Base-by-base conservation (phyloP, 1,140 invertebrate species). In the Rhysida immarginata region DNA sequence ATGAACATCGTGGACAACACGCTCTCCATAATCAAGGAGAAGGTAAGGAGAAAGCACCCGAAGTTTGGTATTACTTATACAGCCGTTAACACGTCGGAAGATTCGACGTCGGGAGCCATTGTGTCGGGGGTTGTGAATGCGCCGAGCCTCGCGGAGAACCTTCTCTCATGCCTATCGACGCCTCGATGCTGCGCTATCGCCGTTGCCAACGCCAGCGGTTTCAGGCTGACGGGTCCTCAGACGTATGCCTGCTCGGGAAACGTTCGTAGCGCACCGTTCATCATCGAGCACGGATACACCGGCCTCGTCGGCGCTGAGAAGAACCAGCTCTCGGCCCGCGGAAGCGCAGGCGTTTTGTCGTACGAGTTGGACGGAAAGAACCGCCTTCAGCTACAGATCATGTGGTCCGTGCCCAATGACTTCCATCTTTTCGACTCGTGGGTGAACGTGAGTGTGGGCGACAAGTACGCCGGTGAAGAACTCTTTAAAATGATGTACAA, bases 151-250 rank as follows among this genome's bases (percentile, higher is more conserved):
- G 13, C 49, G 23, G 16, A 3, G 13, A 21, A 51, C 23, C 26
- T 51, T 21, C 49, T 51, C 21, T 20, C 5, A 5, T 5, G 5
- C 21, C 8, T 16, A 46, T 5, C 5, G 8, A 46, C 5, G 5
- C 18, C 49, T 5, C 49, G 49, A 20, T 51, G 49, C 26, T 51
- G 49, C 26, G 49, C 49, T 27, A 25, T 51, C 20, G 49, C 49
- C 49, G 26, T 51, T 25, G 49, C 49, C 49, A 51, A 51, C 26
- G 49, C 24, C 26, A 51, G 49, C 26, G 24, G 49, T 25, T 51
- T 13, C 23, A 5, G 26, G 5, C 26, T 51, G 13, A 27, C 26
- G 8, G 2, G 49, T 5, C 49, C 49, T 51, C 49, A 51, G 8
- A 3, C 8, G 13, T 27, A 11, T 20, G 26, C 20, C 13, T 8